Base-by-base conservation (phyloP, 1,140 invertebrate species). In the Papilio dardanus region DNA sequence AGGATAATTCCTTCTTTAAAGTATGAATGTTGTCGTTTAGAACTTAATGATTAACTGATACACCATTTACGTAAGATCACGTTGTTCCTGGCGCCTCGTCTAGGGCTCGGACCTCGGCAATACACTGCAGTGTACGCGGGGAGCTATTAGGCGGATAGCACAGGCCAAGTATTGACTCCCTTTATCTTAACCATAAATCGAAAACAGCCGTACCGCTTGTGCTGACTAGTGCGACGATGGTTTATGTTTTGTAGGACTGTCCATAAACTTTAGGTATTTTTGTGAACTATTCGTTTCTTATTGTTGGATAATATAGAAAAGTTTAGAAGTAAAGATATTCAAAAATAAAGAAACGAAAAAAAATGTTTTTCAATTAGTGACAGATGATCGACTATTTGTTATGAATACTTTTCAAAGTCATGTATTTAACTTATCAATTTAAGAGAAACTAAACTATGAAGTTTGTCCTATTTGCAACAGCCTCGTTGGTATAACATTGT, bases 161-260 rank as follows among this genome's bases (percentile, higher is more conserved):
- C 76, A 76, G 73, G 73, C 66, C 66, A 66, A 37, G 62, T 50
- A 35, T 74, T 74, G 73, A 74, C 74, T 79, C 46, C 35, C 42
- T 71, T 80, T 80, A 80, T 80, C 79, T 74, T 21, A 33, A 12
- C 76, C 28, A 76, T 80, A 80, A 77, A 80, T 77, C 62, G 79
- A 35, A 67, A 30, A 30, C 28, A 33, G n/a, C 10, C 65, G 62
- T 21, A 66, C 73, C 78, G 75, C 75, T 21, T 46, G 78, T 67
- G 77, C 76, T 28, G 37, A 62, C 42, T 54, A 28, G 30, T 2
- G 71, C 62, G 31, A 71, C 21, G 16, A 71, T 12, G 50, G 0
- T 24, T 76, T 71, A 66, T 24, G 65, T 8, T 16, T 35, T 19
- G 28, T 33, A 12, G 30, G 30, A 66, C 62, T 31, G 28, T 16